Conservation (phyloP, 2,888 invertebrate species). For the Caenorhabditis sinica region DNA sequence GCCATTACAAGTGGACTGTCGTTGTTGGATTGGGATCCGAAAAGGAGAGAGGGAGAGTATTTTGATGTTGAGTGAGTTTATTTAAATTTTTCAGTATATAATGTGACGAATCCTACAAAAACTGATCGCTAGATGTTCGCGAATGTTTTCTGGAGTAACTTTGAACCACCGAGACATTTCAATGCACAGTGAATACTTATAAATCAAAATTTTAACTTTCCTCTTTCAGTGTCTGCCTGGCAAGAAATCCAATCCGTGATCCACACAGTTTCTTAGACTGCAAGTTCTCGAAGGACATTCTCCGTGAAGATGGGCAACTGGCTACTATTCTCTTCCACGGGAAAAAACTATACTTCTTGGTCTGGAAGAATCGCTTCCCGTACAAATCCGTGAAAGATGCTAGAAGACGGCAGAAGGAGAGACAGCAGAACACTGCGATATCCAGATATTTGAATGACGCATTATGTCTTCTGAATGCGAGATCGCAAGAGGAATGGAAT, state of each 20-base stretch:
- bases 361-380: slow-evolving; percentile 41
- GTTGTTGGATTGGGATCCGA: slow-evolving; percentile 39
- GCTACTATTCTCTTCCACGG: slow-evolving; percentile 28
- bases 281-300: slow-evolving; percentile 35
- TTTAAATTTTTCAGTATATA: not conserved
- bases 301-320: slow-evolving; percentile 22
- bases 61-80: slow-evolving; percentile 32
- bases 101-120: not conserved
- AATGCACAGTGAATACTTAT: no score
- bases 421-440: not conserved
- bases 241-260: slow-evolving; percentile 6
- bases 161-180: no score
- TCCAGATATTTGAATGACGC: not conserved
- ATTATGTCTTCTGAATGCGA: not conserved
- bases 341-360: slow-evolving; percentile 15
- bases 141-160: no score
- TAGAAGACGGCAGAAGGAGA: not conserved
- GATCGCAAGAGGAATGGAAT: slow-evolving; percentile 28
- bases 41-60: slow-evolving; percentile 34
- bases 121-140: no score
- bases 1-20: slow-evolving; percentile 13
- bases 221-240: slow-evolving; percentile 25
- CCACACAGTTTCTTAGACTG: slow-evolving; percentile 27
- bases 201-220: not conserved
- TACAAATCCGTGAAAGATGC: slow-evolving; percentile 27